phyloP scores from a whole-genome alignment of 2,888 invertebrate genomes.

The Aspidapion aeneum region DNA sequence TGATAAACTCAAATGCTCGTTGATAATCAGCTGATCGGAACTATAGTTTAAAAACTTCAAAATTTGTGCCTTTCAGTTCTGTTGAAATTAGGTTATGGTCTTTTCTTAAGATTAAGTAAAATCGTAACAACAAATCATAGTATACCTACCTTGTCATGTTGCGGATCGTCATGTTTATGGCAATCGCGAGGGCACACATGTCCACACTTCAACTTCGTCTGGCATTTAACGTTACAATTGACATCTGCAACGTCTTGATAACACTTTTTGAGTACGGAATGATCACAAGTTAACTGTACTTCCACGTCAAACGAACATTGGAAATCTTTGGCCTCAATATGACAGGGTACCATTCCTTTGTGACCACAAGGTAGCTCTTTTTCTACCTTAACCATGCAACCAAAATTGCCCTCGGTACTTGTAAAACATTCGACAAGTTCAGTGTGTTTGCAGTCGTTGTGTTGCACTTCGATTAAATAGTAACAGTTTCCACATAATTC shows the following conservation, averaged over 20 bases:
- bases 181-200: neutral
- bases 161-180: neutral
- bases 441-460: slow-evolving; percentile 2
- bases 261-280: neutral
- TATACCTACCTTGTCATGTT: neutral
- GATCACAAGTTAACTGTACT: slow-evolving; percentile 2
- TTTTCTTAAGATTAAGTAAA: no score
- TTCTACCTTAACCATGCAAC: slow-evolving; percentile 3
- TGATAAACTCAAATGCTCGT: no score
- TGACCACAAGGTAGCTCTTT: slow-evolving; percentile 3
- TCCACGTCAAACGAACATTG: neutral
- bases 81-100: no score
- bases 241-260: neutral
- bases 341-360: neutral
- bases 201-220: slow-evolving; percentile 1
- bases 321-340: neutral
- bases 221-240: neutral
- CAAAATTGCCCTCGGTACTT: neutral
- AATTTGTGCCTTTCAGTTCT: no score
- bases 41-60: no score
- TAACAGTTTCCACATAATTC: slow-evolving; percentile 7
- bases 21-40: no score
- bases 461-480: slow-evolving; percentile 4
- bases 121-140: no score
- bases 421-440: neutral